Evolutionary conservation across 2,888 invertebrate species (phyloP).

Genomic region (Andrena chrysosceles): DNA sequence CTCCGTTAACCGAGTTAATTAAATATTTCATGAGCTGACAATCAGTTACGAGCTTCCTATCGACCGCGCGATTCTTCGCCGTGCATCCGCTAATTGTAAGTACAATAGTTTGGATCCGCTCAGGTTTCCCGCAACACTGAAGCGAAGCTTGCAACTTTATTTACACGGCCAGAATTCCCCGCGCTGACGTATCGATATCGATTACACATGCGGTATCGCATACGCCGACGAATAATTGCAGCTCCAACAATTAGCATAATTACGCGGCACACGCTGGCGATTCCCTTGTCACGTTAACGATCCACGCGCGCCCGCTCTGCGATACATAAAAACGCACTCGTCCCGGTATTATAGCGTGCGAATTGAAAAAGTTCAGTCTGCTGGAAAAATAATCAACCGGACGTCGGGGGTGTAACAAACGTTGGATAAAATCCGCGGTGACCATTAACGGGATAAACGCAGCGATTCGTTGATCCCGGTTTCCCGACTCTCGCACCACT

Average conservation of each 20-base stretch:
- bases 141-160: constrained; percentile 18
- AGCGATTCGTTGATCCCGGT: constrained; percentile 23
- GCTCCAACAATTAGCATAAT: constrained; percentile 41
- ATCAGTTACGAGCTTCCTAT: neutral
- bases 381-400: constrained; percentile 38
- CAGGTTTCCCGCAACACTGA: constrained; percentile 4
- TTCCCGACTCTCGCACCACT: constrained; percentile 1
- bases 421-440: constrained; percentile 16
- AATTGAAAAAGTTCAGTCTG: constrained; percentile 28
- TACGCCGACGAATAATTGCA: constrained; percentile 27
- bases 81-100: neutral
- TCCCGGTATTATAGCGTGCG: neutral
- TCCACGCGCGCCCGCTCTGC: neutral
- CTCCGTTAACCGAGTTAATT: neutral
- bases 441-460: constrained; percentile 40
- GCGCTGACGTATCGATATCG: constrained; percentile 19
- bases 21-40: constrained; percentile 8
- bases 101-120: constrained; percentile 17
- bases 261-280: neutral
- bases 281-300: constrained; percentile 10
- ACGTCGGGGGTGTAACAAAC: neutral
- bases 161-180: constrained; percentile 12
- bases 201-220: neutral
- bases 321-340: neutral
- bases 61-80: neutral